Percentiles rank a stretch among this genome's conserved stretches.
These are phyloP conservation scores for Drosophila seguyi DNA, from an alignment of 1,140 invertebrate species.

Conservation along the genomic window DNA sequence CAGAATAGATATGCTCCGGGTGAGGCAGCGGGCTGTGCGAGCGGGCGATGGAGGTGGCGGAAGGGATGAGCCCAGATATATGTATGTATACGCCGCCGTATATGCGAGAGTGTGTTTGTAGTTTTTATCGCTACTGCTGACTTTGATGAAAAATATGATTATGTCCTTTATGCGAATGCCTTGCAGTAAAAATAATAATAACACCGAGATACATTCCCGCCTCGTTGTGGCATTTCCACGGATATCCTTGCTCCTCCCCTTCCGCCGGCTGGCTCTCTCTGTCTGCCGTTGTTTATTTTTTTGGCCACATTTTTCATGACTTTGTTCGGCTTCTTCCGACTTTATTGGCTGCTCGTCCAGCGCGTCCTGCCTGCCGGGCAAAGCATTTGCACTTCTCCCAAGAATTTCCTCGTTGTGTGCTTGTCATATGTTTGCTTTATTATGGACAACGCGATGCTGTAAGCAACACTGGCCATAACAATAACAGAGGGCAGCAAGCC, in stretches of 20 bases:
- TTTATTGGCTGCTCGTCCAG: slow-evolving; percentile 71
- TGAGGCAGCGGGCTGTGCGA: slow-evolving; percentile 1
- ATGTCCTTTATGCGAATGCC: slow-evolving; percentile 84
- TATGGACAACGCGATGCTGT: slow-evolving; percentile 67
- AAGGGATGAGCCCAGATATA: slow-evolving; percentile 19
- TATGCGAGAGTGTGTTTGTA: slow-evolving; percentile 60
- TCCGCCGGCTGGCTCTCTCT: slow-evolving; percentile 22
- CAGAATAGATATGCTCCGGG: slow-evolving; percentile 68
- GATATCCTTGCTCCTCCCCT: slow-evolving; percentile 24
- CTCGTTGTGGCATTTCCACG: slow-evolving; percentile 41
- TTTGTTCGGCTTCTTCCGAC: slow-evolving; percentile 69
- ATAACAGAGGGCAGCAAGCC: slow-evolving; percentile 65
- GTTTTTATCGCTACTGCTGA: slow-evolving; percentile 82
- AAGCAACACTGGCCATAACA: slow-evolving; percentile 76
- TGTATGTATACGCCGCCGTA: slow-evolving; percentile 14
- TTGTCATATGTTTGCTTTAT: slow-evolving; percentile 81
- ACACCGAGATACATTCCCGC: slow-evolving; percentile 57
- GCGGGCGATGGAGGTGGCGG: slow-evolving; percentile 7
- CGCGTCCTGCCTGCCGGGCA: slow-evolving; percentile 49
- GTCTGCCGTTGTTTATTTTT: slow-evolving; percentile 49
- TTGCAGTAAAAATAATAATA: slow-evolving; percentile 84
- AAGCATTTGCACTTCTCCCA: slow-evolving; percentile 47
- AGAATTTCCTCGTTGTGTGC: slow-evolving; percentile 35
- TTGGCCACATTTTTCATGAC: slow-evolving; percentile 80
- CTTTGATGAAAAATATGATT: slow-evolving; percentile 84